Percentiles rank a stretch among this genome's conserved stretches.
These are phyloP conservation scores for Noctua comes DNA, from an alignment of 2,888 invertebrate species.

Conservation along the genomic window DNA sequence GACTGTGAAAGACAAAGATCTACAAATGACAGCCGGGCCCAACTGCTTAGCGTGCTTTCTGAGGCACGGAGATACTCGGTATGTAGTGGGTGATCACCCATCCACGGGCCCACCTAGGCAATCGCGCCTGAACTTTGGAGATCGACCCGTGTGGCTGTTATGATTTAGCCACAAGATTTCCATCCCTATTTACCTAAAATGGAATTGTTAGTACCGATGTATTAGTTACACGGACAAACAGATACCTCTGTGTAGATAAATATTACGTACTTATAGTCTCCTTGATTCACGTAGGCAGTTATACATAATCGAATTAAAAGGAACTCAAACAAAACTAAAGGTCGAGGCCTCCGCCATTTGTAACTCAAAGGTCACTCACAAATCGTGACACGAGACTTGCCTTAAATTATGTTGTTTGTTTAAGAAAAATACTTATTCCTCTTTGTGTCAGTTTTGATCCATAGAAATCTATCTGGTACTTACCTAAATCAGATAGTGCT, in stretches of 20 bases:
- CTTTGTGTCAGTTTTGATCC: too few relatives aligned
- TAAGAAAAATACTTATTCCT: slow-evolving; percentile 16
- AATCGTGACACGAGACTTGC: slow-evolving; percentile 41
- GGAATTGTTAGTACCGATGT: neutral
- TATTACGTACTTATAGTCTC: slow-evolving; percentile 16
- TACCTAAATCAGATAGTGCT: too few relatives aligned
- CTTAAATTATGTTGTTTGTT: slow-evolving; percentile 33
- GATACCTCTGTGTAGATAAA: neutral
- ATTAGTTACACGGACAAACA: neutral
- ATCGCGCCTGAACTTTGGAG: neutral
- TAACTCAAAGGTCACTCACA: slow-evolving; percentile 44
- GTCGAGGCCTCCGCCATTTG: slow-evolving; percentile 51
- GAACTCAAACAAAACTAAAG: slow-evolving; percentile 35
- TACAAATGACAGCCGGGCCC: neutral
- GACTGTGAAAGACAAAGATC: neutral
- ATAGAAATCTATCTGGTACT: too few relatives aligned
- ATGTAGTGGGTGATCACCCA: neutral
- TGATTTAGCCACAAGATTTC: neutral
- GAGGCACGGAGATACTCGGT: neutral
- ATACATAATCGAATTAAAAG: slow-evolving; percentile 52
- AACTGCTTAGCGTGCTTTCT: neutral
- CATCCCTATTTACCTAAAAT: neutral
- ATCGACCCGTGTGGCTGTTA: neutral
- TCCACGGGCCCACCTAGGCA: neutral
- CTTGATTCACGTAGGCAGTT: slow-evolving; percentile 28